Percentiles rank a stretch among this genome's conserved stretches.
These are phyloP conservation scores for Epirrhoe alternata DNA, from an alignment of 2,888 invertebrate genomes.

Conservation along the genomic window DNA sequence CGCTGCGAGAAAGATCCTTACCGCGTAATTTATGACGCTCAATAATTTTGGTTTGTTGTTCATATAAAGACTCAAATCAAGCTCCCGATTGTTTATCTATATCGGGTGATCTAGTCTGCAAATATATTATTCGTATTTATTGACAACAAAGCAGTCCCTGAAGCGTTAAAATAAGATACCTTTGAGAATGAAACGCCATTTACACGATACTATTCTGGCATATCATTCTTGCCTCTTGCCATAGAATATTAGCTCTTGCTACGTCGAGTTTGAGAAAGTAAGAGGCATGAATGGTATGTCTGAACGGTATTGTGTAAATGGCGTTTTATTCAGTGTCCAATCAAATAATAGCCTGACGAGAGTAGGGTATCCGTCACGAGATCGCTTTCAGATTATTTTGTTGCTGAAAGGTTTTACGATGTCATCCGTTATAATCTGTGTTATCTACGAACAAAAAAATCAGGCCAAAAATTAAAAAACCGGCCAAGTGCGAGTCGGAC, in stretches of 20 bases:
- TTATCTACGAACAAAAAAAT: neutral
- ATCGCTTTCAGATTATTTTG: neutral
- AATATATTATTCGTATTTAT: constrained; percentile 9
- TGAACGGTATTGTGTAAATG: too few relatives aligned
- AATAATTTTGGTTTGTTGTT: neutral
- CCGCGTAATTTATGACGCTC: neutral
- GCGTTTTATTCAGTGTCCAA: constrained; percentile 3
- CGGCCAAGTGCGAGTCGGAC: too few relatives aligned
- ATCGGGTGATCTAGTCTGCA: neutral
- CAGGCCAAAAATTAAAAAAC: neutral
- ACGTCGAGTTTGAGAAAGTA: too few relatives aligned
- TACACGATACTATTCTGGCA: too few relatives aligned
- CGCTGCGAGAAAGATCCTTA: neutral
- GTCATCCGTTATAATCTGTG: neutral
- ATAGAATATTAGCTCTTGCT: too few relatives aligned
- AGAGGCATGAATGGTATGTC: too few relatives aligned
- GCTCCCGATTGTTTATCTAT: neutral
- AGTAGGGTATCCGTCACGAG: neutral
- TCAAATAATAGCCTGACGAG: constrained; percentile 1
- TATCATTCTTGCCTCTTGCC: too few relatives aligned
- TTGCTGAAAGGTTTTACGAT: neutral
- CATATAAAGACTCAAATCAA: neutral
- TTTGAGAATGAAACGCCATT: constrained; percentile 2
- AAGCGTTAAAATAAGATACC: constrained; percentile 8
- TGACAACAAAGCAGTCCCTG: constrained; percentile 4